These are phyloP conservation scores for Drosophila pseudoananassae DNA, from an alignment of 1,140 invertebrate species.

Conservation along the genomic window DNA sequence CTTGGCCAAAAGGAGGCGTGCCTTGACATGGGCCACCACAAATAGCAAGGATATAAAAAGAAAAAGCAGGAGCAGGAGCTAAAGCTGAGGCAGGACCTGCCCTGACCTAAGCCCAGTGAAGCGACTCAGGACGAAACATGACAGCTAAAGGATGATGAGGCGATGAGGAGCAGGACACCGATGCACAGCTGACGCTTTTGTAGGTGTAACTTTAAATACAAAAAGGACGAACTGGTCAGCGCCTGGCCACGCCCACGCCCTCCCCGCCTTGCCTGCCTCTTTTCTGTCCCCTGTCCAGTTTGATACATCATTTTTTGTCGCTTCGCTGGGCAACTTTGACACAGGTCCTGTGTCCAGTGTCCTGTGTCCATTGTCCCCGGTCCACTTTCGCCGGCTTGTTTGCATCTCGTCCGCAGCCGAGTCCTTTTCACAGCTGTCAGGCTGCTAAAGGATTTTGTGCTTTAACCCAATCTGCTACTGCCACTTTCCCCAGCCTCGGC, in stretches of 20 bases:
- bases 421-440: conserved; percentile 48
- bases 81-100: not conserved
- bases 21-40: conserved; percentile 13
- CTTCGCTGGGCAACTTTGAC: conserved; percentile 69
- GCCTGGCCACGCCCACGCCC: conserved; percentile 7
- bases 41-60: conserved; percentile 18
- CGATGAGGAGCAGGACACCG: conserved; percentile 11
- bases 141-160: conserved; percentile 20
- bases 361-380: conserved; percentile 22
- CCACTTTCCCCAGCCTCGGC: not conserved
- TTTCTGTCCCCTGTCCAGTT: conserved; percentile 38
- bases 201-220: conserved; percentile 72
- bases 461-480: conserved; percentile 55
- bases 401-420: conserved; percentile 29
- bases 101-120: conserved; percentile 10
- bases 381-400: conserved; percentile 36
- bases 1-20: conserved; percentile 6
- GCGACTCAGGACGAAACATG: conserved; percentile 42
- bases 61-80: not conserved
- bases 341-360: conserved; percentile 43
- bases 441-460: conserved; percentile 65
- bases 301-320: conserved; percentile 72
- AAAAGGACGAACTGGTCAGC: conserved; percentile 42
- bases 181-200: conserved; percentile 58
- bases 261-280: conserved; percentile 5